Evolutionary conservation across 2,797 vertebrate species (phyloP), one percentile per base, ranked within the genome.

Genomic region (Muscicapa striata): DNA sequence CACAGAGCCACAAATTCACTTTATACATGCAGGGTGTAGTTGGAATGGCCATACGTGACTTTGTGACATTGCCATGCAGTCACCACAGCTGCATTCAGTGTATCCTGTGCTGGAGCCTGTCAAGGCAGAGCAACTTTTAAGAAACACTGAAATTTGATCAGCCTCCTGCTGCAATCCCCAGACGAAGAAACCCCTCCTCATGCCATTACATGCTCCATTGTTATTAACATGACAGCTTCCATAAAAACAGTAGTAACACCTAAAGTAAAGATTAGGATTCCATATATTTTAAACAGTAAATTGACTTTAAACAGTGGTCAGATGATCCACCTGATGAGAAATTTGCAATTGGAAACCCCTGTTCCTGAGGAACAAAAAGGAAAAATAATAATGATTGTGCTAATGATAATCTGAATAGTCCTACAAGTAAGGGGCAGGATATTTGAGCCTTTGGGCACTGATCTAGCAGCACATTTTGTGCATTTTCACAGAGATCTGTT

Each of bases 11-110:
- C 36, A 51, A 12, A 52, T 72, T 21, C 24, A 2, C 23, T n/a
- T 1, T 5, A 7, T 1, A 0, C 8, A 1, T 1, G 2, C 8
- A 24, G 62, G 62, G 30, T 3, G 2, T 30, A 4, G 48, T 64
- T 32, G 87, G 67, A 51, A 17, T 11, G 29, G 74, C 59, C 34
- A 2, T 13, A 10, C 0, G 0, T 63, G 59, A 8, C 9, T 4
- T 67, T 34, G 15, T 4, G 1, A 52, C 58, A 6, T 2, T 29
- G 78, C 57, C 51, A 6, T 13, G 21, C 29, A 64, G 43, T 5
- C 64, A 13, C 20, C 55, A 26, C 68, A 48, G 68, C 23, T 46
- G 68, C 79, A 36, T 58, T 9, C 46, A 13, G 36, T 4, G 6
- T 14, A 3, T 22, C 22, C 74, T 26, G 14, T 68, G 49, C 27